These are phyloP conservation scores for Mus caroli DNA, from an alignment of 2,797 vertebrate genomes.

Conservation along the genomic window DNA sequence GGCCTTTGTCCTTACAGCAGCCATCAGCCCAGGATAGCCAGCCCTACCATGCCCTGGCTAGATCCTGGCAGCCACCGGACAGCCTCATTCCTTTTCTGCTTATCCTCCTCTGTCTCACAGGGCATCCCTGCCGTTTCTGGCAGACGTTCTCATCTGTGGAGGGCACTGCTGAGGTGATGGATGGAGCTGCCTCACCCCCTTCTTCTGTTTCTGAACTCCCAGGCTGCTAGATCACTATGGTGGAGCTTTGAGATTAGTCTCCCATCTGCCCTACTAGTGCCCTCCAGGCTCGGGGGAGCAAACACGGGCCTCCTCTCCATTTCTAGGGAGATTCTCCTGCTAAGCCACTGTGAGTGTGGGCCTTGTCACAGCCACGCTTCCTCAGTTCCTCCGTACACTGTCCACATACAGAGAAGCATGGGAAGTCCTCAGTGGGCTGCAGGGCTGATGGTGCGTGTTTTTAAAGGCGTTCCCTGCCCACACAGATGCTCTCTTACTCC, in stretches of 20 bases:
- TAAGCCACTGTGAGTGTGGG: neutral
- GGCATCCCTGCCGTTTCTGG: neutral
- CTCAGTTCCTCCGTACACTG: neutral
- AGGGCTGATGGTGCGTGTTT: neutral
- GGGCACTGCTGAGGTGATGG: neutral
- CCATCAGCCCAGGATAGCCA: neutral
- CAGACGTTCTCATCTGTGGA: neutral
- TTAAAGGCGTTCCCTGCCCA: neutral
- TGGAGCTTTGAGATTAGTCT: neutral
- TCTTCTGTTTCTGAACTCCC: neutral
- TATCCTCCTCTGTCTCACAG: neutral
- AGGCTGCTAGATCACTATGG: constrained; percentile 62
- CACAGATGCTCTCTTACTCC: rapidly evolving
- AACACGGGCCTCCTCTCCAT: neutral
- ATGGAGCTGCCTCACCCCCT: neutral
- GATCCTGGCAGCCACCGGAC: neutral
- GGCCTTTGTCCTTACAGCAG: neutral
- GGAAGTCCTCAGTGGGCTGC: neutral
- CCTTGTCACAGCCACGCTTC: neutral
- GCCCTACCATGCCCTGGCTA: neutral
- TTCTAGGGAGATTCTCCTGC: constrained; percentile 57
- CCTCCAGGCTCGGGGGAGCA: neutral
- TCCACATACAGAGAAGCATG: neutral
- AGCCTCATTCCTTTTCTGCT: neutral
- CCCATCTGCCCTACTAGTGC: constrained; percentile 23